Evolutionary conservation across 2,888 invertebrate species (phyloP), one percentile per base, ranked within the genome.

Genomic region (Camptogramma bilineatum): DNA sequence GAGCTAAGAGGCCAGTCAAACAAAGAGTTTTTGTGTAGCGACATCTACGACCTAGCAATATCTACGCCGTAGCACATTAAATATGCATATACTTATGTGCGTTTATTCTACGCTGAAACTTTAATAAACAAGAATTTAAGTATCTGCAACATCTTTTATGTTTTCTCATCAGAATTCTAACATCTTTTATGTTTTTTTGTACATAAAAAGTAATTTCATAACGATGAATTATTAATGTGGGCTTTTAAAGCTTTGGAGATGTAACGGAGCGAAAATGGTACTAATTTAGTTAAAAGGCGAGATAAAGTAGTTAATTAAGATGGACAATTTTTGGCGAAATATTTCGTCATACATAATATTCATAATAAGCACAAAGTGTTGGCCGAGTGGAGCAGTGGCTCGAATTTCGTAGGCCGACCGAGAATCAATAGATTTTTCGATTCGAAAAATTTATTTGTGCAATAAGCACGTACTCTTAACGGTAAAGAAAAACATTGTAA

Each of bases 261-360:
- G 17, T 52, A 10, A 16, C 16, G 8, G 16, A 17, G 16, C 16
- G 47, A 47, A 47, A 55, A 55, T 34, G 24, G 13, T 51, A 28
- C 13, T 17, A 24, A 57, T 51, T 57, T 39, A 19, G 21, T 48
- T 39, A 57, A 57, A 50, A 39, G 39, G 34, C 13, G 24, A 39
- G 42, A 42, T 42, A 13, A 51, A 24, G 42, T 24, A 52, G 31
- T 46, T 52, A 52, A 52, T 52, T 52, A 46, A 59, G 46, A 52
- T 18, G 18, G 52, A 52, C 31, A 59, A 10, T 50, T 46, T 51
- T 21, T 19, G 9, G 24, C 24, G 42, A 54, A 53, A 42, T 24
- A 50, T 53, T 60, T n/a, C n/a, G n/a, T n/a, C n/a, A n/a, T n/a
- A n/a, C 34, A 39, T 42, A 21, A 48, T 59, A 59, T 5, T 5